These are phyloP conservation scores for Okapia johnstoni DNA, from an alignment of 2,113 vertebrate species.

Conservation along the genomic window DNA sequence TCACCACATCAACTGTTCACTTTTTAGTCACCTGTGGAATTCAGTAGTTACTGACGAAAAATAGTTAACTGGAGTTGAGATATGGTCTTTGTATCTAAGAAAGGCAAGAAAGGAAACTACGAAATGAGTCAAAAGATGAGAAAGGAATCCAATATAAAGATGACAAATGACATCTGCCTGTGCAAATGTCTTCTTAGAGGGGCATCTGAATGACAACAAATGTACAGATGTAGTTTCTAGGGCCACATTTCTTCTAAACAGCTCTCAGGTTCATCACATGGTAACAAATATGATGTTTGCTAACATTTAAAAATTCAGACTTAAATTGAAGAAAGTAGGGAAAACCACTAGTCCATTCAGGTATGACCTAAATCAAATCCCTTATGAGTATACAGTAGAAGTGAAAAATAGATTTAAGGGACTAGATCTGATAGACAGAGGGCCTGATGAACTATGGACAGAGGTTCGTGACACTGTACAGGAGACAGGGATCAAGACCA, in stretches of 20 bases:
- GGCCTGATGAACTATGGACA: no score
- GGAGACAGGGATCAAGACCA: no score
- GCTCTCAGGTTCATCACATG: neutral
- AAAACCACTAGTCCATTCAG: no score
- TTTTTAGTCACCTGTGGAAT: slow-evolving; percentile 25
- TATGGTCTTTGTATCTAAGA: slow-evolving; percentile 22
- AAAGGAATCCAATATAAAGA: slow-evolving; percentile 41
- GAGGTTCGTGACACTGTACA: no score
- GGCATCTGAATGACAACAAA: neutral
- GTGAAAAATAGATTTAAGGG: no score
- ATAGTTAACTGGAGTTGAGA: neutral
- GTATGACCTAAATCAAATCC: no score
- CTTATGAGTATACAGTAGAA: no score
- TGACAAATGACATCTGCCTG: neutral
- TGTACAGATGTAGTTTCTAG: neutral
- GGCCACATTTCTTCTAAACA: neutral
- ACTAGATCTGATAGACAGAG: no score
- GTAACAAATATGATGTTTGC: neutral
- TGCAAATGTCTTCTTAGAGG: slow-evolving; percentile 2
- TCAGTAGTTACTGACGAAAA: neutral
- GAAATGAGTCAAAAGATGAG: slow-evolving; percentile 21
- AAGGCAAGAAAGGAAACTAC: slow-evolving; percentile 28
- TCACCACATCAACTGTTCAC: neutral
- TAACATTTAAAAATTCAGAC: neutral
- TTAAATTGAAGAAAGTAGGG: no score